Conservation (phyloP, 2,888 invertebrate genomes). For the Onthophagus sagittarius region DNA sequence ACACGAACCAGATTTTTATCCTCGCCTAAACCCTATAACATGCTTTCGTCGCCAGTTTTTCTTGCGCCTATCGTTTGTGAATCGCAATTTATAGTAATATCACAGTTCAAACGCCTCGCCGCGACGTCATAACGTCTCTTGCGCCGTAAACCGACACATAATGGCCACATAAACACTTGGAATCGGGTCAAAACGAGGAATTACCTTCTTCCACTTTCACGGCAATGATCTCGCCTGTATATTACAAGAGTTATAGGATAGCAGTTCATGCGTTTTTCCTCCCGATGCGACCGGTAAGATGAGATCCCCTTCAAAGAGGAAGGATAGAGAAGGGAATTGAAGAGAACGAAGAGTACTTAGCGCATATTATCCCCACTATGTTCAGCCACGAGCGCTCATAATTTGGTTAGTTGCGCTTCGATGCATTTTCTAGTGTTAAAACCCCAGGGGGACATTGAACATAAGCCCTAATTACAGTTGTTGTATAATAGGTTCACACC, state of each 20-base stretch:
- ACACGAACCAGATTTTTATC: not conserved
- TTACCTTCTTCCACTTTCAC: not conserved
- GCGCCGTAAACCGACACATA: not conserved
- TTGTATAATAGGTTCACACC: not conserved
- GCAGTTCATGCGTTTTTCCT: not conserved
- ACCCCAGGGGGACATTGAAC: not conserved
- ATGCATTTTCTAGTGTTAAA: not conserved
- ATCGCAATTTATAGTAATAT: not conserved
- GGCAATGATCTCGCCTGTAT: not conserved
- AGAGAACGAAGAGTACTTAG: not conserved
- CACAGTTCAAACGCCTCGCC: not conserved
- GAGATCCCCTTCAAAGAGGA: not conserved
- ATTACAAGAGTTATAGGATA: not conserved
- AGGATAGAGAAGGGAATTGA: not conserved
- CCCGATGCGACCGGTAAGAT: not conserved
- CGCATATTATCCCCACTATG: not conserved
- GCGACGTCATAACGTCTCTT: not conserved
- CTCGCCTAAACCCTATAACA: not conserved
- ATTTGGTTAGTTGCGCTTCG: not conserved
- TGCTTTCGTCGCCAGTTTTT: not conserved
- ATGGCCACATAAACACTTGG: not conserved
- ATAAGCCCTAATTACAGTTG: not conserved
- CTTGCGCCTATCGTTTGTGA: not conserved
- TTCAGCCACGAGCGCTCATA: not conserved
- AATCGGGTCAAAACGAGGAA: not conserved